Base-by-base conservation (phyloP, 2,113 vertebrate genomes). In the Hippocampus zosterae region DNA sequence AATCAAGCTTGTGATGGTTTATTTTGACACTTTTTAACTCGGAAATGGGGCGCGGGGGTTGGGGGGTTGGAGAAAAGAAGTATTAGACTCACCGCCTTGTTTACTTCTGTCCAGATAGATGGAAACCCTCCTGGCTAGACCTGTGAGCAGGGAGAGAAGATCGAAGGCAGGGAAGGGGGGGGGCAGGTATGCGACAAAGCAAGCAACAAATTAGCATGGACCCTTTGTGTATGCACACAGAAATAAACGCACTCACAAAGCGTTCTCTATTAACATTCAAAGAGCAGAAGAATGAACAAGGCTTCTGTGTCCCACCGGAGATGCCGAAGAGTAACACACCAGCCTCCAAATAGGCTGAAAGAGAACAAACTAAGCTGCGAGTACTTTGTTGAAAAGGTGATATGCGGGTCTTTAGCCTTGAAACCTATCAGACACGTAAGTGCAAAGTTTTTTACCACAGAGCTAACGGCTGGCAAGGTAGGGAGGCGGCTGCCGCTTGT, bases 61-160 rank as follows among this genome's bases (percentile, higher is more conserved):
- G 63, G 56, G 57, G 52, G 67, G 12, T 10, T 1, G 13, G 15
- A 64, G 72, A 80, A 72, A 53, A 74, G 81, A 71, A 84, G 13
- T 25, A 75, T 40, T 77, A 78, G 90, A 94, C 93, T 95, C 92
- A 95, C 94, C 94, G 93, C 94, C 95, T 92, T 95, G 96, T 73
- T 96, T 95, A 94, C 93, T 95, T 83, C 92, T 92, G 92, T 95
- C 95, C 88, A 95, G 94, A 89, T 93, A 94, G 92, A 96, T 94
- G 84, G 95, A 96, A 88, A 95, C 93, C 89, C 94, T 95, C 85
- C 94, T 90, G 88, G 95, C 91, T 88, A 95, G 92, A 94, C 95
- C 95, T 95, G 93, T 25, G 85, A 88, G 92, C 87, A 19, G 59
- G 60, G 33, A 41, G 29, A 37, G 42, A 3, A 88, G 80, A 90